Evolutionary conservation across 2,113 vertebrate species (phyloP), one percentile per base, ranked within the genome.

Genomic region (Gymnorhina tibicen): DNA sequence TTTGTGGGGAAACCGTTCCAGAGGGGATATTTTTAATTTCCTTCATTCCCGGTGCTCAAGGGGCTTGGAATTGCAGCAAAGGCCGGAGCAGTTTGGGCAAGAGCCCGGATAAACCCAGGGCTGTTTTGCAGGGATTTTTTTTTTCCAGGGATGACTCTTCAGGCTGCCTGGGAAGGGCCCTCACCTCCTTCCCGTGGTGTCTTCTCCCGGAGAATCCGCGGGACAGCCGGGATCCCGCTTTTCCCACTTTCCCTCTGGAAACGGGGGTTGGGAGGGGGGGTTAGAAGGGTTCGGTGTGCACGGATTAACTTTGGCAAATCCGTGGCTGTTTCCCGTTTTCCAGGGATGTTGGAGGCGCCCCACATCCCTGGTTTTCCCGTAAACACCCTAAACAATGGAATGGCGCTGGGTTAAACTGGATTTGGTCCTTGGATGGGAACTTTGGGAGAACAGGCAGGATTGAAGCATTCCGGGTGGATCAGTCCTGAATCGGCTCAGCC

Each of bases 371-470:
- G 5, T 41, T 69, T 67, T 76, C 58, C 73, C 3, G 1, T 28
- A 17, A 46, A 27, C 27, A 12, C 30, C 49, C 49, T 20, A 13
- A 37, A 6, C 7, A 5, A 21, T 5, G 15, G 39, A 53, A 16
- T 13, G 16, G 18, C 4, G 46, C 5, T 16, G 16, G 32, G 42
- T 58, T 32, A 18, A 52, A 16, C 24, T 13, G 9, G 50, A 3
- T 49, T 63, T 52, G 41, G 1, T 16, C 32, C 59, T 68, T 1
- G 0, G 1, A 22, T 7, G 35, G 37, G 30, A 1, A 0, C 11
- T 77, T 55, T 7, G 33, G 47, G 56, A 60, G 22, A 23, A 11
- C 14, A 24, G 0, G 5, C 30, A 2, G 55, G 30, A 7, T 59
- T 59, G 12, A 5, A 72, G 16, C 23, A 7, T 24, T 74, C 35